These are phyloP conservation scores for Zygogramma bicolorata DNA, from an alignment of 2,888 invertebrate genomes.

Conservation along the genomic window DNA sequence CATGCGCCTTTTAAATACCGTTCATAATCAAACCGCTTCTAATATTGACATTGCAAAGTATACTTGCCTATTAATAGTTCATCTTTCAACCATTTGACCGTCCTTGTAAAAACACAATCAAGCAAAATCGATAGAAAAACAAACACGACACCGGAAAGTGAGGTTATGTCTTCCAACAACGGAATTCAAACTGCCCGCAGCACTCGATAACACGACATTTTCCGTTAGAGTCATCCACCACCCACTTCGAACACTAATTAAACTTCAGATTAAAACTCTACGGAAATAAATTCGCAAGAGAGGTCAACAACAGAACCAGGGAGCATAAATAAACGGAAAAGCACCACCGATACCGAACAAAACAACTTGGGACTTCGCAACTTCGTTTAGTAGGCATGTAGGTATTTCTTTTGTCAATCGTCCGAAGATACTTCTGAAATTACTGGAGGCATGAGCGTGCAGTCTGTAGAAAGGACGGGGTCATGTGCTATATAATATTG, in stretches of 20 bases:
- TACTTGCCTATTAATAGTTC: not conserved
- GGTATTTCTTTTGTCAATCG: not conserved
- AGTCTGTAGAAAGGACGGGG: too few relatives aligned
- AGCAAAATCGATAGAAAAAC: not conserved
- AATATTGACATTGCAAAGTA: not conserved
- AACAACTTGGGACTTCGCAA: not conserved
- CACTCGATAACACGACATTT: not conserved
- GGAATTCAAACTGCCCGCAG: not conserved
- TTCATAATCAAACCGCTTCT: not conserved
- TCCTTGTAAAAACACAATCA: not conserved
- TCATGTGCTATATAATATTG: too few relatives aligned
- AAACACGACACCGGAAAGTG: conserved; percentile 2
- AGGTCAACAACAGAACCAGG: not conserved
- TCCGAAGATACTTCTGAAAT: not conserved
- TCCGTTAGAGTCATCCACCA: not conserved
- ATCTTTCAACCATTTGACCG: not conserved
- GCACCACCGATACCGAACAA: not conserved
- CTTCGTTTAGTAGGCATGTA: not conserved
- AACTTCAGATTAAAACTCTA: not conserved
- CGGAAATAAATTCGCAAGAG: not conserved
- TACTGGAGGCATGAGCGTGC: not conserved
- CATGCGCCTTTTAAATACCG: not conserved
- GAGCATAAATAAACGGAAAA: not conserved
- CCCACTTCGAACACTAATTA: not conserved
- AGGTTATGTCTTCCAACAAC: not conserved